Base-by-base conservation (phyloP, 2,797 vertebrate genomes). In the Sorex maritimensis region DNA sequence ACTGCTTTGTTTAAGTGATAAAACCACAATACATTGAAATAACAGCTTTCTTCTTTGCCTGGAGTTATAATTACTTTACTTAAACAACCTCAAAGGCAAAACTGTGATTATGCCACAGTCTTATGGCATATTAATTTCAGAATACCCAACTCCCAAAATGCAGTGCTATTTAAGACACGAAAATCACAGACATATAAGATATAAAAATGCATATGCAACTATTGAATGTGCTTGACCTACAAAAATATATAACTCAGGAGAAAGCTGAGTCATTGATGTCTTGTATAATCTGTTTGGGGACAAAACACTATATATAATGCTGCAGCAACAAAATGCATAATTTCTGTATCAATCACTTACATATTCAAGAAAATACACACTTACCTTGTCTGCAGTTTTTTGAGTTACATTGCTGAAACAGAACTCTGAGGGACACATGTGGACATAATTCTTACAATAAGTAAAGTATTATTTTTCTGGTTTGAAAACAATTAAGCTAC, bases 191-290 rank as follows among this genome's bases (percentile, higher is more conserved):
- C 73, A 24, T 19, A 58, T 44, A 21, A 85, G 85, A 61, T 10
- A 93, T 38, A 69, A 90, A 87, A 94, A 77, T 89, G 6, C 14
- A 84, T 52, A 73, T 28, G 34, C 73, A 81, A 80, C 73, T 79
- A 65, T 83, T 93, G 81, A 91, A 93, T 91, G 74, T 86, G 41
- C 7, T 81, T 86, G 77, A 86, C 75, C 79, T 90, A 78, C 67
- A 77, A 88, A 94, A 82, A 78, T 85, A 46, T 23, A 26, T 34
- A 90, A 92, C 63, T 86, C 23, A 28, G 28, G 88, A 78, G 68
- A 71, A 79, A 91, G 41, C 77, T 94, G 91, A 96, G 86, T 95
- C 89, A 93, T 1, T 81, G 55, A 41, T 89, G 21, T n/a, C 24
- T 77, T 92, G 46, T 19, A 72, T 88, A 94, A 90, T 95, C 41